These are phyloP conservation scores for Whitmania pigra DNA, from an alignment of 1,140 invertebrate species.

Conservation along the genomic window DNA sequence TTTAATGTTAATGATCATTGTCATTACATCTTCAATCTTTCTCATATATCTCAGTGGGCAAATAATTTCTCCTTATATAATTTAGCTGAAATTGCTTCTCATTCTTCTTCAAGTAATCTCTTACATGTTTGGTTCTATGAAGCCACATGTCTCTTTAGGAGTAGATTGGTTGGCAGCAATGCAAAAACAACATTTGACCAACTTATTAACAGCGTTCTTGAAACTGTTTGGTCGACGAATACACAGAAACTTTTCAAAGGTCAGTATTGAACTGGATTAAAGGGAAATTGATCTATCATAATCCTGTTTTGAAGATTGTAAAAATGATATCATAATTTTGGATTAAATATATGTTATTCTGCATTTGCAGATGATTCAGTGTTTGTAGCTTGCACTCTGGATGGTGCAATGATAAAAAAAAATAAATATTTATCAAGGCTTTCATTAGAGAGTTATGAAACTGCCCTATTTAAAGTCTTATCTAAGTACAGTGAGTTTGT, in stretches of 20 bases:
- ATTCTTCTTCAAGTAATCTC: conserved; percentile 34
- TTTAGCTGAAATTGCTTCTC: background rate
- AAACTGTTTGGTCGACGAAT: conserved; percentile 44
- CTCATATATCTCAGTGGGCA: conserved; percentile 61
- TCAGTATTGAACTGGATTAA: conserved; percentile 26
- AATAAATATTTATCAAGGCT: too few species aligned
- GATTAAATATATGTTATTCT: background rate
- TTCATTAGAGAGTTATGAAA: too few species aligned
- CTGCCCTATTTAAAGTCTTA: too few species aligned
- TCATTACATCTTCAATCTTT: conserved; percentile 56
- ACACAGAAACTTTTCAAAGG: conserved; percentile 41
- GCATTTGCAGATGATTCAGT: too few species aligned
- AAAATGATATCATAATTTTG: background rate
- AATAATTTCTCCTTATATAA: conserved; percentile 51
- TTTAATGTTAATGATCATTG: conserved; percentile 51
- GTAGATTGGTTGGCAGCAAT: conserved; percentile 57
- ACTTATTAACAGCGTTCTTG: conserved; percentile 48
- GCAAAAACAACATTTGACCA: conserved; percentile 56
- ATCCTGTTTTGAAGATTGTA: too few species aligned
- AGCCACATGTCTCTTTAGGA: conserved; percentile 60
- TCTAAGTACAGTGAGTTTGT: too few species aligned
- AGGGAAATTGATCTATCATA: too few species aligned
- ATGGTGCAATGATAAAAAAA: too few species aligned
- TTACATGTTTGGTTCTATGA: conserved; percentile 60
- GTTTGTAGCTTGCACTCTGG: too few species aligned